Conservation (phyloP, 2,888 invertebrate species). For the Macrophya alboannulata region DNA sequence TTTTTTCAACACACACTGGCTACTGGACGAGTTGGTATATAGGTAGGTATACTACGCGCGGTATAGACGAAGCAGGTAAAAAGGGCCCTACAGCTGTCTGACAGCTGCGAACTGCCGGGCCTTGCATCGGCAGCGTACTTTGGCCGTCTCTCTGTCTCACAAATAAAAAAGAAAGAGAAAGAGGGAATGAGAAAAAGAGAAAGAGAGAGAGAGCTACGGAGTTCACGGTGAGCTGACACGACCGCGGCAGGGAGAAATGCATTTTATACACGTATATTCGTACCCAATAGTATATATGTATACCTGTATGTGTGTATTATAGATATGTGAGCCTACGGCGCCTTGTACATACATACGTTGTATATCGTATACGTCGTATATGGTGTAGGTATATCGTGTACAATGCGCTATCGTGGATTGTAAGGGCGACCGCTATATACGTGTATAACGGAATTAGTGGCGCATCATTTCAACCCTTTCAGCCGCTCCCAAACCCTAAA, state of each 20-base stretch:
- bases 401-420: constrained; percentile 18
- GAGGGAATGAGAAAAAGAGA: too few species aligned
- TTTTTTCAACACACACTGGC: constrained; percentile 16
- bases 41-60: constrained; percentile 30
- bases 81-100: constrained; percentile 79
- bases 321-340: background rate
- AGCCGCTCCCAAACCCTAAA: constrained; percentile 61
- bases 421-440: constrained; percentile 36
- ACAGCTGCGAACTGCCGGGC: constrained; percentile 73
- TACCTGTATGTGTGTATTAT: background rate
- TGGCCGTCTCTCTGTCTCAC: constrained; percentile 40
- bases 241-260: constrained; percentile 20
- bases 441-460: constrained; percentile 75
- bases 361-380: background rate
- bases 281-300: background rate
- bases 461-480: constrained; percentile 75
- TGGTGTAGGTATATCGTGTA: background rate
- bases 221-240: constrained; percentile 34
- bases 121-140: constrained; percentile 44
- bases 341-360: background rate
- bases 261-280: constrained; percentile 32
- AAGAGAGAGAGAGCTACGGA: background rate
- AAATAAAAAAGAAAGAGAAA: constrained; percentile 12
- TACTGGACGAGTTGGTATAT: constrained; percentile 35
- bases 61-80: constrained; percentile 74